These are phyloP conservation scores for Callochromis pleurospilus DNA, from an alignment of 2,113 vertebrate genomes.

Conservation along the genomic window DNA sequence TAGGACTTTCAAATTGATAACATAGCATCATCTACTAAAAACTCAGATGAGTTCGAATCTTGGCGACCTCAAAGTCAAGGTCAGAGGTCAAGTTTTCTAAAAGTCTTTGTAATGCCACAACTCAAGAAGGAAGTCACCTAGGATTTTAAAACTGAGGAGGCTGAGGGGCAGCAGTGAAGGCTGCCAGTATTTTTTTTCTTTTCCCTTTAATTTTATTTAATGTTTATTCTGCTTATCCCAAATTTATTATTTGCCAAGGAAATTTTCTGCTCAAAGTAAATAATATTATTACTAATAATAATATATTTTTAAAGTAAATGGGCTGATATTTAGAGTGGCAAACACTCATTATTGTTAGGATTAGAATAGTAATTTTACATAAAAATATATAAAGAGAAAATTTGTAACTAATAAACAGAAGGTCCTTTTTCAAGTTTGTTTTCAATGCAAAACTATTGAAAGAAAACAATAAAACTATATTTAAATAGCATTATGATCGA, in stretches of 20 bases:
- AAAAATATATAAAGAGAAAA: neutral
- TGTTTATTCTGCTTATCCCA: neutral
- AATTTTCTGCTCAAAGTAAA: neutral
- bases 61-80: accelerated
- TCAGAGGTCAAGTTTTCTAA: neutral
- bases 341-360: neutral
- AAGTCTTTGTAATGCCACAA: neutral
- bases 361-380: neutral
- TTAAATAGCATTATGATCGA: neutral
- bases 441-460: neutral
- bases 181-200: neutral
- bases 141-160: neutral
- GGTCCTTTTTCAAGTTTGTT: neutral
- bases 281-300: neutral
- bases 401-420: neutral
- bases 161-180: neutral
- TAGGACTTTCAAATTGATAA: neutral
- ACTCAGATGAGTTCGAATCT: neutral
- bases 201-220: neutral
- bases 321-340: neutral
- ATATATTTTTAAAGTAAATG: neutral
- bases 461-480: neutral
- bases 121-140: neutral
- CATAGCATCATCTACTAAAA: neutral
- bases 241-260: neutral